Base-by-base conservation (phyloP, 2,113 vertebrate species). In the Toxotes chatareus region DNA sequence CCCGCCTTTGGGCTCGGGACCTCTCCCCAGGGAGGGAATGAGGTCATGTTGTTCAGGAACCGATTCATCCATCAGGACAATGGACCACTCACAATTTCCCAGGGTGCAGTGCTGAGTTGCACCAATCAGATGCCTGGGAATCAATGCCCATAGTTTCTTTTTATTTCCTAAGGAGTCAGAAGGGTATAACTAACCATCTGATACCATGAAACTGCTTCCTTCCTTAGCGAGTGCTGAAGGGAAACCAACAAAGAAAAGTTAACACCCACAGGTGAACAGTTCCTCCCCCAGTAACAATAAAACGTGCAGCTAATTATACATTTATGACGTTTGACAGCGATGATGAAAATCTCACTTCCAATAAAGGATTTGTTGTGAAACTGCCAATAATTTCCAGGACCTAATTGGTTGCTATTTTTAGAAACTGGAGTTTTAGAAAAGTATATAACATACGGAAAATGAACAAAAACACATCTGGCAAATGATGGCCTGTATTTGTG, bases 11-110 rank as follows among this genome's bases (percentile, higher is more conserved):
- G 38, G 61, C 16, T 59, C 13, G 0, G 5, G 55, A 71, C 55
- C 73, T 47, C 71, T 62, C 74, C 80, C 70, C 27, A 8, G 69
- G 84, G 70, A 69, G 64, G 64, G 66, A 81, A 90, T 93, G 88
- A 94, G 90, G 91, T 94, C 91, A 94, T 92, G 57, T 57, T 84
- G 63, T 85, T 89, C 94, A 91, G 94, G 93, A 94, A 92, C 86
- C 56, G 46, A 92, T 85, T 93, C 91, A 91, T 87, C 57, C 51
- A 64, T 88, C 23, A 42, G 85, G 86, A 95, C 93, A 94, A 94
- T 94, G 88, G 87, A 69, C 42, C 51, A 13, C 56, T 76, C 21
- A 13, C 19, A 64, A 68, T 73, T 79, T 89, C 84, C 88, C 86
- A 89, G 88, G 56, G 77, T 79, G 79, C 84, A 87, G 55, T 69